phyloP scores from a whole-genome alignment of 2,113 vertebrate genomes.

The Capra hircus region DNA sequence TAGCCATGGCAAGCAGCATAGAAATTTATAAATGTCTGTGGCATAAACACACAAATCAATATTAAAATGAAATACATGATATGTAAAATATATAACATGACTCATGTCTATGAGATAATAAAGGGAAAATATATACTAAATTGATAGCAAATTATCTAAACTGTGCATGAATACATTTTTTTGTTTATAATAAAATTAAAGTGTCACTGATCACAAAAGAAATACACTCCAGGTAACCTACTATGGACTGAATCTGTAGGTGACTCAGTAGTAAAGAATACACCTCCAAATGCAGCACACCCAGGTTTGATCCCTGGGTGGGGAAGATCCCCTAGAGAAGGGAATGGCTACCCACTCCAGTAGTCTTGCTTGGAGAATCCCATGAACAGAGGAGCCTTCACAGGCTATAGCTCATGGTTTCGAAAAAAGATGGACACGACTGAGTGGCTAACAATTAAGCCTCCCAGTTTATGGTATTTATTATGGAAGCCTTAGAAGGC shows the following conservation, averaged over 20 bases:
- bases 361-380: neutral
- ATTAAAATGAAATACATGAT: neutral
- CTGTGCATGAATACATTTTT: neutral
- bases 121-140: neutral
- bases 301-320: neutral
- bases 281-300: neutral
- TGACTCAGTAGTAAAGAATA: neutral
- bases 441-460: neutral
- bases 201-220: neutral
- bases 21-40: neutral
- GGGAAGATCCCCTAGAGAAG: neutral
- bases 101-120: neutral
- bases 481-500: neutral
- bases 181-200: neutral
- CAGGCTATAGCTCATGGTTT: neutral
- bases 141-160: neutral
- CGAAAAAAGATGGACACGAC: fast-evolving
- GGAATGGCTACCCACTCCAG: neutral
- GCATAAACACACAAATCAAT: neutral
- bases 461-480: too few relatives aligned
- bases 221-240: neutral
- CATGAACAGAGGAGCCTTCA: neutral
- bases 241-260: neutral
- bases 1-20: neutral
- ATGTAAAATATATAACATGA: neutral